Base-by-base conservation (phyloP, 2,888 invertebrate species). In the Hemicrepidius hirtus region DNA sequence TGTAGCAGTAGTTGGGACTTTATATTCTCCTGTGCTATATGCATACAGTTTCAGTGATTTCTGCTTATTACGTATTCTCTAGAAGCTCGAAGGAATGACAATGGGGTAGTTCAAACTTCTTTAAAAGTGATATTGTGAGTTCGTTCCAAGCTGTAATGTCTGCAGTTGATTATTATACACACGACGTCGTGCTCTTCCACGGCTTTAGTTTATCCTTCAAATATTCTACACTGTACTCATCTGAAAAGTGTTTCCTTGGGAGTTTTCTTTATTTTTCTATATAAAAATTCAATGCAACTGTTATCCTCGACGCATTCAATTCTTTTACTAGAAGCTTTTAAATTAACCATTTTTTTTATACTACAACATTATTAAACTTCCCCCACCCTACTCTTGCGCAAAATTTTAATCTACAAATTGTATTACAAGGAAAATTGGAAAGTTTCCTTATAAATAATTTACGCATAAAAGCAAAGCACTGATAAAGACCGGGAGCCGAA, bases 371-470 rank as follows among this genome's bases (percentile, higher is more conserved):
- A 24, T 24, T 2, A 24, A 2, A 2, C 24, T 24, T 24, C 24
- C 24, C 24, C 24, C 24, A 24, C 24, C 24, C n/a, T n/a, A n/a
- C n/a, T n/a, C n/a, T n/a, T 24, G 4, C 32, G 20, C 10, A 53
- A 53, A 50, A 20, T 37, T 37, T 20, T 49, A 65, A 49, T 65
- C 37, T 50, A 40, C 20, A 65, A 24, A 65, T 65, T 49, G 64
- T 16, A 65, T 65, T 65, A 40, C 21, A 53, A 65, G 16, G 55
- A 35, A 66, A 66, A 66, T 66, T 66, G 66, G 55, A 49, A 68
- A 68, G 28, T 68, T 59, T 32, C 60, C 60, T 68, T 68, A 68
- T 68, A 68, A 68, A 68, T 68, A 68, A 68, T 57, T 44, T 60
- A 68, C 20, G 46, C 59, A 60, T 60, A 68, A 68, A 18, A 46